Evolutionary conservation across 2,797 vertebrate species (phyloP).

Genomic region (Mallotus villosus): DNA sequence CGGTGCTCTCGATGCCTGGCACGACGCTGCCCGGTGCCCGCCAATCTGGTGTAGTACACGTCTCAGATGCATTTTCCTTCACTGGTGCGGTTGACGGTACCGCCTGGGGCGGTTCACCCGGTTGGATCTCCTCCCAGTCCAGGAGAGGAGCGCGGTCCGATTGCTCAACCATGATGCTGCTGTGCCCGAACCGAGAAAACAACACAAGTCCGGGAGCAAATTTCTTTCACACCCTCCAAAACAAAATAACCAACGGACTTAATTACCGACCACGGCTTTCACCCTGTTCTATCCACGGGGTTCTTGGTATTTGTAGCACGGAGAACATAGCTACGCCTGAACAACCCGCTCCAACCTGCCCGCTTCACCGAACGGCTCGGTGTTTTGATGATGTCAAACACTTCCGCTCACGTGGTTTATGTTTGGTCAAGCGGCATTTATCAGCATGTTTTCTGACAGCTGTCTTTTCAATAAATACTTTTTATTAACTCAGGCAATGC

Average conservation of each 20-base stretch:
- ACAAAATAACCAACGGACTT: conserved; percentile 26
- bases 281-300: conserved; percentile 47
- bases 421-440: conserved; percentile 63
- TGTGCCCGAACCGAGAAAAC: conserved; percentile 20
- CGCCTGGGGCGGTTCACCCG: conserved; percentile 68
- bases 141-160: conserved; percentile 92
- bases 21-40: conserved; percentile 44
- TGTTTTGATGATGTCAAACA: conserved; percentile 76
- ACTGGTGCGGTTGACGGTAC: conserved; percentile 50
- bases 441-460: neutral
- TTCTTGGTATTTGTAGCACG: conserved; percentile 66
- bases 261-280: conserved; percentile 41
- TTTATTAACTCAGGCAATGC: neutral
- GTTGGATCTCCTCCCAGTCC: conserved; percentile 91
- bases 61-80: conserved; percentile 48
- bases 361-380: conserved; percentile 35
- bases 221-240: neutral
- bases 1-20: conserved; percentile 48
- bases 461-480: neutral
- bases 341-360: conserved; percentile 42
- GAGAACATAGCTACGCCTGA: conserved; percentile 57
- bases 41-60: conserved; percentile 58
- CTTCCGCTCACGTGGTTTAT: conserved; percentile 79
- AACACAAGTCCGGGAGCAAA: conserved; percentile 11
- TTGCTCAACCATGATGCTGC: conserved; percentile 81